Conservation (phyloP, 2,797 vertebrate genomes). For the Rhynchonycteris naso region DNA sequence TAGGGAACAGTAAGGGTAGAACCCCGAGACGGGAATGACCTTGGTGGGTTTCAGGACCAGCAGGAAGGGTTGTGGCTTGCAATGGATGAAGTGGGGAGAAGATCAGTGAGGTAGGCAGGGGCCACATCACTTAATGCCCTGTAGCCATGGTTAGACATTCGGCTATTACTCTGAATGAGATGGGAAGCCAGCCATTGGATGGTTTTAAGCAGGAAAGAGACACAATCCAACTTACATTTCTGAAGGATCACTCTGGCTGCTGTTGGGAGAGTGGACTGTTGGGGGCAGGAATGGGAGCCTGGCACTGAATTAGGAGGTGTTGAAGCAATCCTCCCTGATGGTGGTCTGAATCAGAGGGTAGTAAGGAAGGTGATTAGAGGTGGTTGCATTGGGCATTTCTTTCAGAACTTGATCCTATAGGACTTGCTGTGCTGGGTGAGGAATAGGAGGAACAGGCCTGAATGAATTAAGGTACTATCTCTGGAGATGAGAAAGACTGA, state of each 20-base stretch:
- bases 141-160: neutral
- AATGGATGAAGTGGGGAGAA: neutral
- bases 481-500: neutral
- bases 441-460: neutral
- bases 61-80: neutral
- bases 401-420: neutral
- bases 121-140: neutral
- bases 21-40: neutral
- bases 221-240: neutral
- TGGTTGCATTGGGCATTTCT: neutral
- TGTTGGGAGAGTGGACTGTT: neutral
- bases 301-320: neutral
- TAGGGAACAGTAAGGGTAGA: neutral
- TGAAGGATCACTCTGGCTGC: neutral
- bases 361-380: neutral
- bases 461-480: neutral
- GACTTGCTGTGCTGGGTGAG: neutral
- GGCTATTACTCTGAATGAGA: neutral
- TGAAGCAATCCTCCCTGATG: neutral
- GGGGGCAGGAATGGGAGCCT: neutral
- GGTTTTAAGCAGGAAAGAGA: neutral
- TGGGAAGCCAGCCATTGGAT: neutral
- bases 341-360: neutral
- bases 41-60: neutral
- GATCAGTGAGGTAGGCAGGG: too few species aligned